Evolutionary conservation across 2,888 invertebrate genomes (phyloP).

Genomic region (Operophtera brumata): DNA sequence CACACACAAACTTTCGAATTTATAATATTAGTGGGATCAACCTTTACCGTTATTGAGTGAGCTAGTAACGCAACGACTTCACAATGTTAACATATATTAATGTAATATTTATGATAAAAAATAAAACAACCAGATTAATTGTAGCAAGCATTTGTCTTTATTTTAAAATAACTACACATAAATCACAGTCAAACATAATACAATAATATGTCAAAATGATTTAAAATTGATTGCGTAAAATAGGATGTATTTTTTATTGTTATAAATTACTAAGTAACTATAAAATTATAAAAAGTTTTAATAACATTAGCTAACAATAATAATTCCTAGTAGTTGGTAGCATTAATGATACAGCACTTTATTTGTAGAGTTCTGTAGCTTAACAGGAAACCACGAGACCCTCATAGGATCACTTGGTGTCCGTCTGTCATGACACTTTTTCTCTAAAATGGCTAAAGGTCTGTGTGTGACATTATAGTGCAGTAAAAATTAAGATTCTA

Average conservation of each 20-base stretch:
- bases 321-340: background rate
- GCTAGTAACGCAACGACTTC: no score
- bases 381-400: no score
- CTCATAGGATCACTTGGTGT: no score
- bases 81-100: no score
- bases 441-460: no score
- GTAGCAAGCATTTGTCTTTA: conserved; percentile 34
- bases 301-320: background rate
- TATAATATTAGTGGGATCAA: no score
- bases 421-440: no score
- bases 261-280: background rate
- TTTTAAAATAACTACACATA: conserved; percentile 33
- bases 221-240: conserved; percentile 2
- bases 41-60: no score
- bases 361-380: background rate
- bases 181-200: conserved; percentile 39
- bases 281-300: background rate
- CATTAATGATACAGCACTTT: background rate
- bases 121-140: conserved; percentile 20
- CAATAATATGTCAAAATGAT: conserved; percentile 1
- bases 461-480: no score
- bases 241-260: background rate
- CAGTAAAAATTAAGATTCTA: no score
- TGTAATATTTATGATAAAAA: background rate
- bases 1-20: no score